Conservation (phyloP, 2,113 vertebrate genomes). For the Dissostichus mawsoni region DNA sequence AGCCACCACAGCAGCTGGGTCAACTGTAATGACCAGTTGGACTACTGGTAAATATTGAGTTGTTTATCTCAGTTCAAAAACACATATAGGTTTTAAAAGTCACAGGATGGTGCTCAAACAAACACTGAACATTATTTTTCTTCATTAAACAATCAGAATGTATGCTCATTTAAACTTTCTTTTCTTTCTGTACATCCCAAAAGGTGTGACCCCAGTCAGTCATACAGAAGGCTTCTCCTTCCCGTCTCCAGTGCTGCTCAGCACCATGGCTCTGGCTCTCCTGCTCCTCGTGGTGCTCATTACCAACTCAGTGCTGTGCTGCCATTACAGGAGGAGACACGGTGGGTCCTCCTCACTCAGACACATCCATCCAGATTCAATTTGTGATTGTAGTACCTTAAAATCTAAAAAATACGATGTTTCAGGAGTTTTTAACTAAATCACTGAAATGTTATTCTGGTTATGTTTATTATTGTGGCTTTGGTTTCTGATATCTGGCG, state of each 20-base stretch:
- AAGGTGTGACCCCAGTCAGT: fast-evolving
- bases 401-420: neutral
- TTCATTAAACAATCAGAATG: no score
- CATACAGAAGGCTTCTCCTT: fast-evolving
- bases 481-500: neutral
- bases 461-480: neutral
- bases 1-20: neutral
- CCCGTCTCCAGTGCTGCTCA: slow-evolving; percentile 26
- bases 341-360: slow-evolving; percentile 51
- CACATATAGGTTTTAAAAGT: neutral
- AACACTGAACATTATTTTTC: neutral
- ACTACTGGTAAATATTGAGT: slow-evolving; percentile 30
- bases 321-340: slow-evolving; percentile 58
- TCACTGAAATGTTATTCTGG: neutral
- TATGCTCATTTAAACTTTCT: neutral
- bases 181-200: slow-evolving; percentile 10
- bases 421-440: neutral
- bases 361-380: neutral
- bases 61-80: no score
- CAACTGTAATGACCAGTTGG: fast-evolving
- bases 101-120: neutral
- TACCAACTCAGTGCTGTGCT: slow-evolving; percentile 70
- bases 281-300: slow-evolving; percentile 69
- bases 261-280: slow-evolving; percentile 38
- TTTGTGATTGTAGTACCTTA: neutral